Evolutionary conservation across 1,140 invertebrate species (phyloP).

Genomic region (Mya arenaria): DNA sequence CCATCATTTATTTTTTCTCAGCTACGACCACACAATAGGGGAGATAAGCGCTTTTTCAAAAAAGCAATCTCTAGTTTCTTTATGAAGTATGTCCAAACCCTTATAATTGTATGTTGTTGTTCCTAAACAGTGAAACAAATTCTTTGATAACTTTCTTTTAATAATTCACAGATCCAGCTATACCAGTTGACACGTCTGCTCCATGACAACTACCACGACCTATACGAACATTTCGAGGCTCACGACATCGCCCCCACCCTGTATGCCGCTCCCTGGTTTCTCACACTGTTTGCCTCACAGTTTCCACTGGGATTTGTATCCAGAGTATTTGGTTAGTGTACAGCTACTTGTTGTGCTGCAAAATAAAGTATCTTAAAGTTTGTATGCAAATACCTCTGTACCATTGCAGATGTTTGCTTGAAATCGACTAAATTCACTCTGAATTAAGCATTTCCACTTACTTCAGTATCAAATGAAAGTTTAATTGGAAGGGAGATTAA

Average conservation of each 20-base stretch:
- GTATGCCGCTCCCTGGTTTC: constrained; percentile 97
- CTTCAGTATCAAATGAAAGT: too few species aligned
- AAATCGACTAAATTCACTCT: too few species aligned
- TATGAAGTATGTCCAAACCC: too few species aligned
- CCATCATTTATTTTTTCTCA: too few species aligned
- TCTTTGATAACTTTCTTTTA: too few species aligned
- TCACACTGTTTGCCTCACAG: constrained; percentile 97
- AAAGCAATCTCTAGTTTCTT: too few species aligned
- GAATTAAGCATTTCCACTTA: too few species aligned
- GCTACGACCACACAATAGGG: too few species aligned
- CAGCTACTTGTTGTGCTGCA: too few species aligned
- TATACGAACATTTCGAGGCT: constrained; percentile 94
- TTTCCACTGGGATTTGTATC: constrained; percentile 98
- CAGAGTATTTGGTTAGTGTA: constrained; percentile 92
- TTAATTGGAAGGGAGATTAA: too few species aligned
- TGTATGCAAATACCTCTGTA: not conserved
- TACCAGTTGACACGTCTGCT: constrained; percentile 97
- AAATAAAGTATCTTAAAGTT: too few species aligned
- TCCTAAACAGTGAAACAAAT: not conserved
- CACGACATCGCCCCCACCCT: constrained; percentile 95
- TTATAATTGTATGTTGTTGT: not conserved
- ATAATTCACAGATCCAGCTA: constrained; percentile 86
- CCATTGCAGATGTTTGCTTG: not conserved
- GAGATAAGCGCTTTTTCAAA: too few species aligned
- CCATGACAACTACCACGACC: constrained; percentile 91